A percentile compares a stretch with the other conserved stretches of the same genome.
These are phyloP conservation scores for Micrasema minimum DNA, from an alignment of 1,140 invertebrate genomes.

Conservation along the genomic window DNA sequence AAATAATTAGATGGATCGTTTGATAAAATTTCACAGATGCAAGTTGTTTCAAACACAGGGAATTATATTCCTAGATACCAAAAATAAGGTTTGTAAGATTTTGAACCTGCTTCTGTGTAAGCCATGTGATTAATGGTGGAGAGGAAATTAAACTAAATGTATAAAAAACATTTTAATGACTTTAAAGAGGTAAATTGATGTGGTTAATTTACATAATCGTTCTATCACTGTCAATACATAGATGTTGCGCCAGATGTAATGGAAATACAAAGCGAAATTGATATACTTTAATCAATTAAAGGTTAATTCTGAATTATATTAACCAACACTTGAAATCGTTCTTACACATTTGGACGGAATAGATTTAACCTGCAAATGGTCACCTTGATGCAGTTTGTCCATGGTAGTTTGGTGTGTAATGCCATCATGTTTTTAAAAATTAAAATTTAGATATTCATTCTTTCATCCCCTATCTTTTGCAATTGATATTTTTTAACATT, in stretches of 20 bases:
- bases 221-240: slow-evolving; percentile 47
- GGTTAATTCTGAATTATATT: too few species aligned
- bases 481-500: too few species aligned
- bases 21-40: background rate
- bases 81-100: background rate
- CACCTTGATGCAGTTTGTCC: too few species aligned
- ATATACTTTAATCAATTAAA: too few species aligned
- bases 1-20: background rate
- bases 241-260: slow-evolving; percentile 32
- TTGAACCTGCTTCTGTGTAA: slow-evolving; percentile 13
- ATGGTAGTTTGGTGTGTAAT: too few species aligned
- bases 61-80: slow-evolving; percentile 15
- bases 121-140: slow-evolving; percentile 42
- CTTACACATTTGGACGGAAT: too few species aligned
- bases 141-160: slow-evolving; percentile 37
- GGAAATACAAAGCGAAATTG: background rate
- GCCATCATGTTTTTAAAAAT: too few species aligned
- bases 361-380: too few species aligned
- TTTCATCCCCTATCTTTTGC: too few species aligned
- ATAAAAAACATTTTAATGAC: slow-evolving; percentile 45
- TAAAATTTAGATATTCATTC: too few species aligned
- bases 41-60: slow-evolving; percentile 9
- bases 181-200: slow-evolving; percentile 48
- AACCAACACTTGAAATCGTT: too few species aligned
- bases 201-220: slow-evolving; percentile 44